A percentile compares a stretch with the other conserved stretches of the same genome.
phyloP scores from a whole-genome alignment of 1,140 invertebrate species.

The Micrasema longulum region DNA sequence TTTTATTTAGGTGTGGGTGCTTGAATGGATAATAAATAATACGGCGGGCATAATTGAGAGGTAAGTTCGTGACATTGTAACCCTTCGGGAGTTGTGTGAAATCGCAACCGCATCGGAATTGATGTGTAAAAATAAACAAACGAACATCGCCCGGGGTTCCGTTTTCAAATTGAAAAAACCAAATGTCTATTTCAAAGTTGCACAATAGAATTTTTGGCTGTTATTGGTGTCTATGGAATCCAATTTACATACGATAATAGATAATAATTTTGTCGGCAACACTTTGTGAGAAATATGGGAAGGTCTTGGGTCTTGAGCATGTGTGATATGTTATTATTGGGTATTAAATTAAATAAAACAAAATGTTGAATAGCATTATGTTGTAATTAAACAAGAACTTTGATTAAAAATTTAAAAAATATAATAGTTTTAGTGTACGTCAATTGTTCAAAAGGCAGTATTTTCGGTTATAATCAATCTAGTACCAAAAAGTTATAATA shows the following conservation, averaged over 20 bases:
- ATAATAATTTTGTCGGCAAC: not conserved
- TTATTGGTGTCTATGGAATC: not conserved
- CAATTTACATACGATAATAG: slow-evolving; percentile 5
- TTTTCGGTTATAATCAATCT: too few species aligned
- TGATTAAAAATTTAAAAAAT: too few species aligned
- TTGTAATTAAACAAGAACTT: too few species aligned
- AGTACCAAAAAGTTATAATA: too few species aligned
- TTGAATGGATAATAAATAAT: slow-evolving; percentile 15
- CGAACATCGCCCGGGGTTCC: not conserved
- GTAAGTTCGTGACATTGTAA: not conserved
- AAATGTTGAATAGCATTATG: too few species aligned
- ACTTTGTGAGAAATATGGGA: not conserved
- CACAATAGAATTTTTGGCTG: not conserved
- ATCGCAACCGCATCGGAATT: slow-evolving; percentile 30
- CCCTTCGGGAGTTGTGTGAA: slow-evolving; percentile 30
- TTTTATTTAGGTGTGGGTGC: slow-evolving; percentile 12
- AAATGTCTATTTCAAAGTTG: too few species aligned
- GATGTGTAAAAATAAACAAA: slow-evolving; percentile 37
- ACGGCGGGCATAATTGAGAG: slow-evolving; percentile 23
- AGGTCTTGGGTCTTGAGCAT: too few species aligned
- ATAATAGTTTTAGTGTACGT: too few species aligned
- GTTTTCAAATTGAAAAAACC: slow-evolving; percentile 15
- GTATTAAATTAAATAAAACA: too few species aligned
- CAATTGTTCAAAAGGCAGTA: too few species aligned
- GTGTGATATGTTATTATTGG: too few species aligned